Percentiles rank a stretch among this genome's conserved stretches.
Conservation (phyloP, 2,888 invertebrate species). For the Agrilus cyanescens region DNA sequence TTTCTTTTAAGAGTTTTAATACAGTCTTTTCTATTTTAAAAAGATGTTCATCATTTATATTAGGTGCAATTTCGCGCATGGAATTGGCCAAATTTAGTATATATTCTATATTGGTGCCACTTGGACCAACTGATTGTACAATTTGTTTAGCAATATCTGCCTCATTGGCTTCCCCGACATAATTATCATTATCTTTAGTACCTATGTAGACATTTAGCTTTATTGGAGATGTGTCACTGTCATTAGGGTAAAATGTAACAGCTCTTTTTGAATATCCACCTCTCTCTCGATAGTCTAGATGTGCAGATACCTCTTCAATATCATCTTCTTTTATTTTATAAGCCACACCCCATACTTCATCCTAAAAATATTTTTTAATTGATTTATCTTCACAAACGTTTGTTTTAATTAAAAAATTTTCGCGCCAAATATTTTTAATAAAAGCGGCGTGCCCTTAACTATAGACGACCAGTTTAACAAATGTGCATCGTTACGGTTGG, state of each 20-base stretch:
- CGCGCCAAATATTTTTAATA: neutral
- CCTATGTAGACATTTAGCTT: slow-evolving; percentile 72
- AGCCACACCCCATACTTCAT: slow-evolving; percentile 82
- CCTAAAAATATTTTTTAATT: slow-evolving; percentile 24
- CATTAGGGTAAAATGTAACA: slow-evolving; percentile 59
- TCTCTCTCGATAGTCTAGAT: slow-evolving; percentile 85
- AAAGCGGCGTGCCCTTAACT: neutral
- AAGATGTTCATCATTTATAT: slow-evolving; percentile 64
- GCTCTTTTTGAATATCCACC: slow-evolving; percentile 73
- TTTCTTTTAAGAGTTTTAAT: slow-evolving; percentile 24
- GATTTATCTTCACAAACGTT: neutral
- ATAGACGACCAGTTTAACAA: slow-evolving; percentile 4
- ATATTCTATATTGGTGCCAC: slow-evolving; percentile 88
- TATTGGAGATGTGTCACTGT: slow-evolving; percentile 43
- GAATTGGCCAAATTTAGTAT: slow-evolving; percentile 71
- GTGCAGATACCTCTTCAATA: slow-evolving; percentile 56
- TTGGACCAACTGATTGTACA: slow-evolving; percentile 60
- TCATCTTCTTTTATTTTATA: slow-evolving; percentile 69
- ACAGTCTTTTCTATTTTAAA: slow-evolving; percentile 57
- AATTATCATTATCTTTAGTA: slow-evolving; percentile 58
- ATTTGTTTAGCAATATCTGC: slow-evolving; percentile 74
- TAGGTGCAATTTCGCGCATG: slow-evolving; percentile 64
- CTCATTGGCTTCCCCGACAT: slow-evolving; percentile 61
- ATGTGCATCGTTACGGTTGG: no score
- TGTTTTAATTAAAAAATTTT: neutral